A percentile compares a stretch with the other conserved stretches of the same genome.
These are phyloP conservation scores for Agrochola macilenta DNA, from an alignment of 2,888 invertebrate species.

Conservation along the genomic window DNA sequence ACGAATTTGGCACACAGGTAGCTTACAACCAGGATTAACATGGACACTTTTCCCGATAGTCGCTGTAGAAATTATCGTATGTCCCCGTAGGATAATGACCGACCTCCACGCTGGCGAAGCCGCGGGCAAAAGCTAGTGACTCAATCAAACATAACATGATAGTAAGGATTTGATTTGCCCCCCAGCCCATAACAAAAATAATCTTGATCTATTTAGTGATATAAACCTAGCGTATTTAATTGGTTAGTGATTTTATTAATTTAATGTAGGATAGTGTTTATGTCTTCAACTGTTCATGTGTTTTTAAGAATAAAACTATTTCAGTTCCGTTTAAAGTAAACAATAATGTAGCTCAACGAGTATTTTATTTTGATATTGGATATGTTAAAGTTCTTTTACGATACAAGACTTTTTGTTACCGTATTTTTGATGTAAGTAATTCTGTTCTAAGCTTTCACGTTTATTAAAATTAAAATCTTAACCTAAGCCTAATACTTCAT, in stretches of 20 bases:
- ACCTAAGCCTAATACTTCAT: neutral
- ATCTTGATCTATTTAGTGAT: neutral
- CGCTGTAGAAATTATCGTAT: neutral
- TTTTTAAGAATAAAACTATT: neutral
- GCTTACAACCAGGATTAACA: neutral
- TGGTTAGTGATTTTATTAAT: neutral
- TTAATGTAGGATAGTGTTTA: neutral
- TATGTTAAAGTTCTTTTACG: neutral
- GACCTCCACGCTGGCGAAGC: too few relatives aligned
- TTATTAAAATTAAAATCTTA: neutral
- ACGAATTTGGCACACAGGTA: too few relatives aligned
- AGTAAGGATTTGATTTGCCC: neutral
- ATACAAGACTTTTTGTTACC: neutral
- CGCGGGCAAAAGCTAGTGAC: neutral
- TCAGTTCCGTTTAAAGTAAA: neutral
- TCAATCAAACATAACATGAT: neutral
- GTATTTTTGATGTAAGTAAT: neutral
- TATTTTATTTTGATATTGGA: constrained; percentile 5
- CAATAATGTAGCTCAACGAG: neutral
- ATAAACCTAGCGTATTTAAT: constrained; percentile 3
- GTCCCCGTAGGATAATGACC: too few relatives aligned
- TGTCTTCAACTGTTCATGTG: neutral
- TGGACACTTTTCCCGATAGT: neutral
- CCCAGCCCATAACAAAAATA: neutral
- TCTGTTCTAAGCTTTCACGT: neutral